Conservation (phyloP, 1,140 invertebrate species). For the Pseudoatta argentina region DNA sequence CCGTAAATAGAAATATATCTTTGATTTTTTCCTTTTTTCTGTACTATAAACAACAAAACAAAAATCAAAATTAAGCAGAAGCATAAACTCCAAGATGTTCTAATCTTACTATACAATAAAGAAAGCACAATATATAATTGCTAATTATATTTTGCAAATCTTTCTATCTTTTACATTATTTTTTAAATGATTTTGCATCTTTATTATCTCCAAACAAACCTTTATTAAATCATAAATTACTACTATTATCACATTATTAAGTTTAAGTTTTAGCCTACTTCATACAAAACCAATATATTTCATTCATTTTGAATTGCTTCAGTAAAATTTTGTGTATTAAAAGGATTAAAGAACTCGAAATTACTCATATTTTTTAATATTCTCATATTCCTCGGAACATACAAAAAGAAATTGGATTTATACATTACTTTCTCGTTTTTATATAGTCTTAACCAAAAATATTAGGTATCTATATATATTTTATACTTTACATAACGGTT, state of each 20-base stretch:
- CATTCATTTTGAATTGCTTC: neutral
- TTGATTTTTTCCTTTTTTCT: constrained; percentile 24
- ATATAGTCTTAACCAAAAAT: neutral
- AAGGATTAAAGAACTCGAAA: constrained; percentile 10
- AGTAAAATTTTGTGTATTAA: neutral
- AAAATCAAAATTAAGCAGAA: constrained; percentile 36
- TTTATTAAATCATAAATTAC: neutral
- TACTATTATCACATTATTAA: neutral
- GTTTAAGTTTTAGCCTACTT: neutral
- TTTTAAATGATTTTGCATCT: neutral
- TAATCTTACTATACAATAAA: constrained; percentile 19
- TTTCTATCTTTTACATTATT: neutral
- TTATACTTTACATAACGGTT: no score
- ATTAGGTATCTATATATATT: no score
- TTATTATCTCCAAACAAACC: neutral
- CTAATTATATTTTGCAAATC: neutral
- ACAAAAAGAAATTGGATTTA: constrained; percentile 1
- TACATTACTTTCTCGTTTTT: neutral
- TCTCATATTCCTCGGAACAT: neutral
- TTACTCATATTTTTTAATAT: neutral
- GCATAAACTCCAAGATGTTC: constrained; percentile 3
- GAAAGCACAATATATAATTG: neutral
- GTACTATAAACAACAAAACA: constrained; percentile 9
- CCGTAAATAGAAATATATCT: constrained; percentile 25
- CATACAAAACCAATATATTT: neutral